Base-by-base conservation (phyloP, 2,113 vertebrate genomes). In the Sapayoa aenigma region DNA sequence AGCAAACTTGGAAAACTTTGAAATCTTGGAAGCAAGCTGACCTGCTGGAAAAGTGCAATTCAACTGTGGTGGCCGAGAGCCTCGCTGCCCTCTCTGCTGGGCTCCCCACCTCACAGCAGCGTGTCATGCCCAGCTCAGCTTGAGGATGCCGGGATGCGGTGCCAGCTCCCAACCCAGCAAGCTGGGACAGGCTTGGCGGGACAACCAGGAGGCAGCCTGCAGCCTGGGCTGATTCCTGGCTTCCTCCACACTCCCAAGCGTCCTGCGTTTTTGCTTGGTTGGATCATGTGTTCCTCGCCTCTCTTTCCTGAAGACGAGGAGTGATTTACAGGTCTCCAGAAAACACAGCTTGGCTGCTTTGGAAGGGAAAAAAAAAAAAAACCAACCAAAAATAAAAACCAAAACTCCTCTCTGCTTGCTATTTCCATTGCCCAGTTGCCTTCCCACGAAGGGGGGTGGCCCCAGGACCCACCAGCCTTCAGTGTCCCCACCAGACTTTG, bases 241-340 rank as follows among this genome's bases (percentile, higher is more conserved):
- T 76, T 35, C 79, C 67, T 83, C 63, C 4, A 2, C 2, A 0
- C 62, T 94, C 85, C 94, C 88, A 44, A 69, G 85, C 0, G 7
- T 90, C 94, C 88, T 5, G 1, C 82, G 88, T 93, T 91, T 92
- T 94, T 96, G 63, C 82, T 65, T 30, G 63, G 31, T 95, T 94
- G 95, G 82, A 94, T 96, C 92, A 93, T 90, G 85, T 92, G 83
- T 92, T 96, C 86, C 82, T 96, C 1, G 25, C 79, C 92, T 92
- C 89, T 90, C 63, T 65, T 90, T 90, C 85, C 94, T 88, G 82
- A 88, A 83, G 92, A 91, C 0, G 92, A 90, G 67, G 96, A 96
- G 92, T 93, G 96, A 96, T 96, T 96, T 95, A 94, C 92, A 93
- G 53, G 79, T 85, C 88, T 86, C 85, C 92, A 93, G 85, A 92